Conservation (phyloP, 2,113 vertebrate genomes). For the Ivindomyrus marchei region DNA sequence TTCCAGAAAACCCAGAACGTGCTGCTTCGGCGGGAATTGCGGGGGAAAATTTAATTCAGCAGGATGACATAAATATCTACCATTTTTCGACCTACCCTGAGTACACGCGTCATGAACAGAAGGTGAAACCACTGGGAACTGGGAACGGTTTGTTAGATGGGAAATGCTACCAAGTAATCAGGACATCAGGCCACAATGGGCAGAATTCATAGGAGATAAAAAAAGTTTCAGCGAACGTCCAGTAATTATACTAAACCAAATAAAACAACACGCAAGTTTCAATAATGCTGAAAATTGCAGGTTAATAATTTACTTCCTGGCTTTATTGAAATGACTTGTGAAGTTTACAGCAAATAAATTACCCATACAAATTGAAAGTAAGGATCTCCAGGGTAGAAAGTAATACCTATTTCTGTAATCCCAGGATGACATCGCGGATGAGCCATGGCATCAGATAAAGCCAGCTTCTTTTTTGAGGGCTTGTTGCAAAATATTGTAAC, state of each 20-base stretch:
- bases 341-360: not conserved
- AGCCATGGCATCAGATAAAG: not conserved
- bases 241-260: conserved; percentile 1
- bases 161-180: not conserved
- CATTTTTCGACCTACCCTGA: not conserved
- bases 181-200: not conserved
- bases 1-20: not conserved
- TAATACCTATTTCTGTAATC: conserved; percentile 1
- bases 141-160: not conserved
- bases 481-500: not conserved
- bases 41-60: not conserved
- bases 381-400: not conserved
- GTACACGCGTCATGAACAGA: not conserved
- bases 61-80: not conserved
- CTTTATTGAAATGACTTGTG: not conserved
- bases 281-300: not conserved
- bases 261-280: not conserved
- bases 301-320: not conserved
- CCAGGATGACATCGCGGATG: not conserved
- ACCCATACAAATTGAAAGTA: not conserved
- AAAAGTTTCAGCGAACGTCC: not conserved
- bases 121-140: not conserved
- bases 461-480: not conserved
- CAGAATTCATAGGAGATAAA: not conserved
- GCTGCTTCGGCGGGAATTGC: not conserved